Base-by-base conservation (phyloP, 2,797 vertebrate species). In the Chelmon rostratus region DNA sequence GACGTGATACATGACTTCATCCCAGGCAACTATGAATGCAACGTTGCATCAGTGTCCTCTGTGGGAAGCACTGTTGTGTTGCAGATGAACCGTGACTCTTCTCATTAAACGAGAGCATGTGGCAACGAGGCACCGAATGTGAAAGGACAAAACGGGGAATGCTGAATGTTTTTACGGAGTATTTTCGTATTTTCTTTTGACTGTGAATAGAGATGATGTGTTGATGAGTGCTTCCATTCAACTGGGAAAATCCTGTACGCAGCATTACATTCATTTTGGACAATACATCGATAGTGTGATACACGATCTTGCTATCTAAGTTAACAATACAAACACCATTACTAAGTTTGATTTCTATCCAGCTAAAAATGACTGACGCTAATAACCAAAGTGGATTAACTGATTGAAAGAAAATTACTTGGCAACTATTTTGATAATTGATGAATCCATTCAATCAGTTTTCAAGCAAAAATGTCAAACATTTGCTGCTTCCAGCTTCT, bases 21-120 rank as follows among this genome's bases (percentile, higher is more conserved):
- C 86, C 76, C 68, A 73, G 72, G 90, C 89, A 93, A 94, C 76
- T 68, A n/a, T 85, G 78, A 82, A 68, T 25, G 61, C 79, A 86
- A 46, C 37, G 46, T 94, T 94, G 91, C 92, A 93, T 94, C 91
- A 92, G 59, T 63, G 73, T 76, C 69, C 86, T 88, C 88, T 57
- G 37, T 68, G 82, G 89, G 73, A 76, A 68, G 63, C 53, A 7
- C 28, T 66, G 82, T 63, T 64, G 68, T 79, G 76, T 23, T 50
- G 56, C 2, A 64, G 46, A 25, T 37, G 63, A 82, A 58, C 75
- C 54, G 21, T 5, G 21, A 54, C 28, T 68, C 64, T 12, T 42
- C 66, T 67, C 64, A 70, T 80, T 78, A 79, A 62, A 63, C 16
- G 28, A n/a, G 65, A 65, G 21, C 56, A 54, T 2, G 42, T n/a